Evolutionary conservation across 1,140 invertebrate species (phyloP).

Genomic region (Caenorhabditis briggsae): DNA sequence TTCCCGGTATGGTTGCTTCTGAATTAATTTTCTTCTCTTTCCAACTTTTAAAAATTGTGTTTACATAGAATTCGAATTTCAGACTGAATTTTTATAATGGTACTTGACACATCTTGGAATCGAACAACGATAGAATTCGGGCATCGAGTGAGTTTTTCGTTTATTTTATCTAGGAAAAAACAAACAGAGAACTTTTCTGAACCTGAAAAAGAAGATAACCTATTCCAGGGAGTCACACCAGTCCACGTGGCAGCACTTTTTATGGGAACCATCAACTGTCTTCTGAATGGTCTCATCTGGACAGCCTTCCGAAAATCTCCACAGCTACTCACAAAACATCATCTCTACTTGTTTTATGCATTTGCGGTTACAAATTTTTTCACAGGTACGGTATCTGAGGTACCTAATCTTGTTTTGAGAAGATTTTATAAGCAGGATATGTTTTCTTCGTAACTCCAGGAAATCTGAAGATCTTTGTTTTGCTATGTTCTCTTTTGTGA

Average conservation of each 20-base stretch:
- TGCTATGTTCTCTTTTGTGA: neutral
- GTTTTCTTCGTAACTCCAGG: no score
- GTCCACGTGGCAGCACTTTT: slow-evolving; percentile 44
- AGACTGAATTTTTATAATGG: slow-evolving; percentile 14
- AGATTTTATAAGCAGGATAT: no score
- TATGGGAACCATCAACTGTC: slow-evolving; percentile 52
- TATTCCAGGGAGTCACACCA: slow-evolving; percentile 33
- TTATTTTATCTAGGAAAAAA: neutral
- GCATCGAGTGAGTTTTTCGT: slow-evolving; percentile 13
- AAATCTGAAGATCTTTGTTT: no score
- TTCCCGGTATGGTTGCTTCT: no score
- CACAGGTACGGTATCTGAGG: no score
- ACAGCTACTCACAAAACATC: slow-evolving; percentile 45
- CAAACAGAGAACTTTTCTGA: neutral
- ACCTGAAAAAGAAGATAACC: neutral
- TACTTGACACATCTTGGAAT: slow-evolving; percentile 45
- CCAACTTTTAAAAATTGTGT: neutral
- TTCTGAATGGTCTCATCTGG: slow-evolving; percentile 60
- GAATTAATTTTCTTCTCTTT: neutral
- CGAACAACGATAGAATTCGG: slow-evolving; percentile 37
- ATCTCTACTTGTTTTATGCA: slow-evolving; percentile 61
- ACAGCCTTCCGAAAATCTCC: slow-evolving; percentile 17
- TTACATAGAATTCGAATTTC: neutral
- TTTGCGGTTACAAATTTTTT: slow-evolving; percentile 59
- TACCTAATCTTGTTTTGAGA: no score